phyloP scores from a whole-genome alignment of 2,888 invertebrate species.

The Azorinus chamasolen region DNA sequence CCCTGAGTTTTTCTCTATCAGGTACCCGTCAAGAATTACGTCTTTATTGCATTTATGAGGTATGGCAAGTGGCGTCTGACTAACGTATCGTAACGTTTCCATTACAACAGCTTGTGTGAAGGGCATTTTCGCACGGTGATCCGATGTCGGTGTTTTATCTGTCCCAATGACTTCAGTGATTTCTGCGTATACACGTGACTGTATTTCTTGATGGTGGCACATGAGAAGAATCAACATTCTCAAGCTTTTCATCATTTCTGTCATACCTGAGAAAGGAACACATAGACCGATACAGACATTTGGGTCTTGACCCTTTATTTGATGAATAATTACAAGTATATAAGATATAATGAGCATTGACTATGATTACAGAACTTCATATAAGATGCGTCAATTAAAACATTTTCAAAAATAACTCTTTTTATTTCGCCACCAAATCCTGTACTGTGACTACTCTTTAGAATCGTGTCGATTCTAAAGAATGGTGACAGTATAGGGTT shows the following conservation, averaged over 20 bases:
- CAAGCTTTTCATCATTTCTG: constrained; percentile 56
- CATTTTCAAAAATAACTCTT: too few species aligned
- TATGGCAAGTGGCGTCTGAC: constrained; percentile 61
- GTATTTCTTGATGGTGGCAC: constrained; percentile 54
- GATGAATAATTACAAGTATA: too few species aligned
- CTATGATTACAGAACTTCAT: too few species aligned
- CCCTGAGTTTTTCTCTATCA: constrained; percentile 55
- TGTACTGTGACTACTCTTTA: too few species aligned
- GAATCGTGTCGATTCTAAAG: too few species aligned
- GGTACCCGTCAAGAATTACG: constrained; percentile 53
- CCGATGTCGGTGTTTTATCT: constrained; percentile 15
- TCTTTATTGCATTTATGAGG: constrained; percentile 62
- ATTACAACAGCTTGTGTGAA: constrained; percentile 55
- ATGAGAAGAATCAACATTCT: constrained; percentile 62
- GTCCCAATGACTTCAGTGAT: constrained; percentile 56
- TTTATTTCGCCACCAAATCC: too few species aligned
- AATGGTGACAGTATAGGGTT: too few species aligned
- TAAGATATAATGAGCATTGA: too few species aligned
- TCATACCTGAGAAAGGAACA: constrained; percentile 53
- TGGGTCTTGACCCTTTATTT: too few species aligned
- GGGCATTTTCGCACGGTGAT: constrained; percentile 48
- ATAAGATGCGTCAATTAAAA: too few species aligned
- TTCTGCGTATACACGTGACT: constrained; percentile 55
- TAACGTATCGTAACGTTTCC: constrained; percentile 62
- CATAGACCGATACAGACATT: too few species aligned